A percentile compares a stretch with the other conserved stretches of the same genome.
These are phyloP conservation scores for Pemphigus obesinymphae DNA, from an alignment of 1,140 invertebrate species.

Conservation along the genomic window DNA sequence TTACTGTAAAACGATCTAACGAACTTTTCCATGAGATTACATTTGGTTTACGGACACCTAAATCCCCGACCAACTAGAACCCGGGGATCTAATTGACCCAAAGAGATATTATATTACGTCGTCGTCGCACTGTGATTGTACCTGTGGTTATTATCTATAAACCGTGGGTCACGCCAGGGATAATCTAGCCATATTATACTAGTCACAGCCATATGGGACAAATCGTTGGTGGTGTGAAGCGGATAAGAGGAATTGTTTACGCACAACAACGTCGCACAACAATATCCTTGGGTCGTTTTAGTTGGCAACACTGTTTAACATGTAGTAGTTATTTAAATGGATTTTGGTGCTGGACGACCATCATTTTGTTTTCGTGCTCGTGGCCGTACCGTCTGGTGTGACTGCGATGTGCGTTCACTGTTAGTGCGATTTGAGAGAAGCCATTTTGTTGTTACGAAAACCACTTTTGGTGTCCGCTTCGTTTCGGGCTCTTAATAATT, in stretches of 20 bases:
- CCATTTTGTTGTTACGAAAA: conserved; percentile 36
- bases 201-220: too few species aligned
- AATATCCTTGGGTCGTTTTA: background rate
- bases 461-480: background rate
- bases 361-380: conserved; percentile 6
- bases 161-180: too few species aligned
- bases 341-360: background rate
- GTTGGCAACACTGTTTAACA: background rate
- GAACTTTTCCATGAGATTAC: too few species aligned
- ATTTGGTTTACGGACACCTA: too few species aligned
- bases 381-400: background rate
- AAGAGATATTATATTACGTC: too few species aligned
- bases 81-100: too few species aligned
- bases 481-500: background rate
- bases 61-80: too few species aligned
- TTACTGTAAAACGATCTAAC: too few species aligned
- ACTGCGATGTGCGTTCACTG: background rate
- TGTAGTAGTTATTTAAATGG: background rate
- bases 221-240: too few species aligned
- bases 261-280: background rate
- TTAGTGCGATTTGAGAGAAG: background rate
- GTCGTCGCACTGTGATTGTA: too few species aligned
- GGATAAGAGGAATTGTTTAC: background rate
- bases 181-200: too few species aligned
- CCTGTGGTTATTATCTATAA: too few species aligned